Percentiles rank a stretch among this genome's conserved stretches.
Evolutionary conservation across 2,113 vertebrate genomes (phyloP).

Genomic region (Hippocampus comes): DNA sequence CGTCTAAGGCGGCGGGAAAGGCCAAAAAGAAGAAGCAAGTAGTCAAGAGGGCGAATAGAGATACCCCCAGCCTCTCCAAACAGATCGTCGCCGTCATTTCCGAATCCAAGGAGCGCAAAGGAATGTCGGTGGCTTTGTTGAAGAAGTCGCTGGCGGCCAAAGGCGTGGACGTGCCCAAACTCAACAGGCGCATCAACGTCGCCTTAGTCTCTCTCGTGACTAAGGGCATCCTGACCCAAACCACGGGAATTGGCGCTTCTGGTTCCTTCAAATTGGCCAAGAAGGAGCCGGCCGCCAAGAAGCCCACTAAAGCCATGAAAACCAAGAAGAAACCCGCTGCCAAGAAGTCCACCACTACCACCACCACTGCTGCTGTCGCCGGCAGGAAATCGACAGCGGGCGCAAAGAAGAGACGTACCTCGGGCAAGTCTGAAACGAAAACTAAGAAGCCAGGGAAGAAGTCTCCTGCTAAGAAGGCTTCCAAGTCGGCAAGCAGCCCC

Average conservation of each 20-base stretch:
- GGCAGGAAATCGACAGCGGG: background rate
- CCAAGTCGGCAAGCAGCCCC: background rate
- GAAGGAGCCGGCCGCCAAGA: background rate
- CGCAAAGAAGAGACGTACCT: background rate
- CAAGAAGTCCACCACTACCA: background rate
- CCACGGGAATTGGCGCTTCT: background rate
- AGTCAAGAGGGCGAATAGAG: background rate
- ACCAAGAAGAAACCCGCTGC: background rate
- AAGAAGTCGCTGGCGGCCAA: background rate
- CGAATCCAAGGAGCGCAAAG: background rate
- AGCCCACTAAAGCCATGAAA: accelerated
- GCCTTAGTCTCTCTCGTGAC: background rate
- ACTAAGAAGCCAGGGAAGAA: background rate
- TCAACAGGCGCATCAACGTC: conserved; percentile 1
- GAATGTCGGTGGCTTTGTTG: background rate
- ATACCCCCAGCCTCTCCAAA: background rate
- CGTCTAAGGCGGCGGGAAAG: background rate
- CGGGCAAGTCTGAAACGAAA: background rate
- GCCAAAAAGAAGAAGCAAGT: background rate
- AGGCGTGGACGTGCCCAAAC: background rate
- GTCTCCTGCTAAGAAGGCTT: background rate
- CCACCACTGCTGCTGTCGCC: background rate
- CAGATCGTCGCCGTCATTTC: background rate
- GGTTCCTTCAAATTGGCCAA: conserved; percentile 4
- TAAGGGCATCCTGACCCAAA: background rate